Percentiles rank a stretch among this genome's conserved stretches.
phyloP scores from a whole-genome alignment of 1,140 invertebrate species.

The Leptinotarsa undecemlineata region DNA sequence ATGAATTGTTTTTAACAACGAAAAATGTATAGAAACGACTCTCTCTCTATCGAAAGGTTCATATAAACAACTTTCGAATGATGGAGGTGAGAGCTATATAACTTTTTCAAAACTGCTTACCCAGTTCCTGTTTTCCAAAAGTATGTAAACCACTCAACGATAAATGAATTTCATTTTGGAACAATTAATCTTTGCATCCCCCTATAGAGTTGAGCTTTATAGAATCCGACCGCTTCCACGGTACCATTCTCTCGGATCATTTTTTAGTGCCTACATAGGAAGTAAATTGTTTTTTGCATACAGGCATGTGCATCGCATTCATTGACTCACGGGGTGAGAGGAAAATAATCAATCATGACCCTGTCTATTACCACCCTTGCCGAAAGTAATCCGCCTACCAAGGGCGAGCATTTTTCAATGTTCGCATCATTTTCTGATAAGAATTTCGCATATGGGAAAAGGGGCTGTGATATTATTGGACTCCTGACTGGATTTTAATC shows the following conservation, averaged over 20 bases:
- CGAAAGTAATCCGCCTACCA: constrained; percentile 30
- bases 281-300: constrained; percentile 25
- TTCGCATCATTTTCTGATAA: constrained; percentile 34
- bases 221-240: constrained; percentile 11
- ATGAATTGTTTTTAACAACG: too few relatives aligned
- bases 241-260: constrained; percentile 11
- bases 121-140: too few relatives aligned
- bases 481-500: constrained; percentile 34
- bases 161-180: constrained; percentile 2
- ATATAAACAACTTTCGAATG: too few relatives aligned
- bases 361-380: constrained; percentile 36
- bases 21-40: too few relatives aligned
- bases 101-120: too few relatives aligned
- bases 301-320: constrained; percentile 23
- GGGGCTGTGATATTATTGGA: constrained; percentile 28
- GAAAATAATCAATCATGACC: constrained; percentile 32
- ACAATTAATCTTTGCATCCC: constrained; percentile 18
- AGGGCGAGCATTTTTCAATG: constrained; percentile 31
- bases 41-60: too few relatives aligned
- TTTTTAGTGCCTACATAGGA: constrained; percentile 14
- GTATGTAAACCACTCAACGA: too few relatives aligned
- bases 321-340: constrained; percentile 20
- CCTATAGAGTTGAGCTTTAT: background rate
- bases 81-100: too few relatives aligned
- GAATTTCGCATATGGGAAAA: constrained; percentile 34